phyloP scores from a whole-genome alignment of 2,113 vertebrate species.

The Dasyornis broadbenti region DNA sequence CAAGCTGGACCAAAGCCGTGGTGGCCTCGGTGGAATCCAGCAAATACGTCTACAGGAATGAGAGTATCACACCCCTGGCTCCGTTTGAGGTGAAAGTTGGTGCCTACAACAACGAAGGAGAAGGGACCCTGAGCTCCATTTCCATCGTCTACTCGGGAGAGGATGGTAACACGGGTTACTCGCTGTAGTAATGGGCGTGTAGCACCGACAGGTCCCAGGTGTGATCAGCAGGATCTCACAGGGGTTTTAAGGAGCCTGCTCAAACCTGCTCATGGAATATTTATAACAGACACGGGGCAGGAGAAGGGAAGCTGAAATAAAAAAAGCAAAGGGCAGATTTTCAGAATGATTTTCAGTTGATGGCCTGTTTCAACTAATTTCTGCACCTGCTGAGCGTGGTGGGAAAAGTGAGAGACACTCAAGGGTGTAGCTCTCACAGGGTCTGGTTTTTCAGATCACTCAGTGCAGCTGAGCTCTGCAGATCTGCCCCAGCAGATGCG shows the following conservation, averaged over 20 bases:
- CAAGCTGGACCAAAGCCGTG: constrained; percentile 81
- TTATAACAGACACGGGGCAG: fast-evolving
- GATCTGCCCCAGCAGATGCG: neutral
- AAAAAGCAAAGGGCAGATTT: neutral
- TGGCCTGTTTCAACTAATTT: neutral
- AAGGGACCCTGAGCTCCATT: constrained; percentile 77
- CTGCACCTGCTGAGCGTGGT: neutral
- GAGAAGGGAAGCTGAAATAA: neutral
- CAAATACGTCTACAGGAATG: constrained; percentile 81
- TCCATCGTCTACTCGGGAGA: constrained; percentile 82
- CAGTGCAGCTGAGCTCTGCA: neutral
- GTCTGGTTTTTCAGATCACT: neutral
- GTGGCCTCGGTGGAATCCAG: constrained; percentile 79
- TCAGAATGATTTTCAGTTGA: neutral
- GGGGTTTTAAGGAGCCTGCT: neutral
- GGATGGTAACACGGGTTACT: constrained; percentile 69
- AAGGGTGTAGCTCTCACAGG: neutral
- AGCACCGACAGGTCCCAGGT: fast-evolving
- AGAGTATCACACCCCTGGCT: constrained; percentile 79
- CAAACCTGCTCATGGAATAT: neutral
- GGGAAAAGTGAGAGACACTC: neutral
- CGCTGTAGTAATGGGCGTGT: neutral
- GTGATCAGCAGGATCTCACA: neutral
- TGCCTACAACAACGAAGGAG: constrained; percentile 82
- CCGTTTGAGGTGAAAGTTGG: constrained; percentile 87